phyloP scores from a whole-genome alignment of 2,888 invertebrate genomes.

The Lasiommata megera region DNA sequence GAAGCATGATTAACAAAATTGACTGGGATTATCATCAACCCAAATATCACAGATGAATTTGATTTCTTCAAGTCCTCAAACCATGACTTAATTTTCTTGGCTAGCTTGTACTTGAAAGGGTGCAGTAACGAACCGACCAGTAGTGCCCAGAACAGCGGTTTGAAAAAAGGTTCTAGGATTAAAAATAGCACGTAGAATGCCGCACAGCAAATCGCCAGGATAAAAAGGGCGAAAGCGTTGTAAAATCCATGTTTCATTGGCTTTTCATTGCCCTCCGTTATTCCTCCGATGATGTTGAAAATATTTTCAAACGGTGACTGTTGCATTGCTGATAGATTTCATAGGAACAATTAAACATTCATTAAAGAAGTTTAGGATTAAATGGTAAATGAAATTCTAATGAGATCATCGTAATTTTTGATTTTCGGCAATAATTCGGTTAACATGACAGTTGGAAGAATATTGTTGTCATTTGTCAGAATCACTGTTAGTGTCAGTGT shows the following conservation, averaged over 20 bases:
- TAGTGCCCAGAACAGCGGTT: conserved; percentile 97
- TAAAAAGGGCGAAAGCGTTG: conserved; percentile 91
- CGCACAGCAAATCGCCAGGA: conserved; percentile 85
- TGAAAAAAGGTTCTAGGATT: conserved; percentile 94
- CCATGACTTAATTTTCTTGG: conserved; percentile 89
- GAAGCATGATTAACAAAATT: conserved; percentile 88
- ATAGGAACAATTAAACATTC: background rate
- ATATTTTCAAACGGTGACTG: conserved; percentile 85
- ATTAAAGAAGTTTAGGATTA: conserved; percentile 14
- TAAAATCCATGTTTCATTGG: conserved; percentile 96
- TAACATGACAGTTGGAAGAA: conserved; percentile 22
- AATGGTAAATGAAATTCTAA: conserved; percentile 22
- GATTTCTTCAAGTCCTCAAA: conserved; percentile 85
- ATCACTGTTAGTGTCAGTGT: background rate
- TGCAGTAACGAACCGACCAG: conserved; percentile 98
- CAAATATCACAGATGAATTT: conserved; percentile 83
- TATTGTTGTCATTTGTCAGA: background rate
- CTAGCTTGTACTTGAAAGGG: conserved; percentile 93
- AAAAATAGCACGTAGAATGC: conserved; percentile 90
- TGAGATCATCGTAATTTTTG: conserved; percentile 35
- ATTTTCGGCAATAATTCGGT: conserved; percentile 26
- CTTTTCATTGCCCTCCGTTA: conserved; percentile 91
- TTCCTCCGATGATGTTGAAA: conserved; percentile 84
- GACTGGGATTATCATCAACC: conserved; percentile 85
- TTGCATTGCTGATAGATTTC: conserved; percentile 52